These are phyloP conservation scores for human DNA, from an alignment of 2,113 vertebrate species.

Conservation along the genomic window DNA sequence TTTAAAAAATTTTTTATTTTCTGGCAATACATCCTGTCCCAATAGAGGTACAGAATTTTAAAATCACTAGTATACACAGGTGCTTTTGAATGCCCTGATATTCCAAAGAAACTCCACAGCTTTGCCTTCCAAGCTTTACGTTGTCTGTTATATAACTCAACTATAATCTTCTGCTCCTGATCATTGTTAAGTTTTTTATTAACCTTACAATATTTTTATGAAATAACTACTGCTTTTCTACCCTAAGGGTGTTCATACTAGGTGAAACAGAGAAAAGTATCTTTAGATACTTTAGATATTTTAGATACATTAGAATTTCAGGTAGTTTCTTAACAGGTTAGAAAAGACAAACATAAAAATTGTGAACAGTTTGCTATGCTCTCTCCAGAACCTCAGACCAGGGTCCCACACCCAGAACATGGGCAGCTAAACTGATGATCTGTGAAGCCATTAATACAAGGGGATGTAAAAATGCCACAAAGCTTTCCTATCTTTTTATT, in stretches of 20 bases:
- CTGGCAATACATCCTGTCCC: too few species aligned
- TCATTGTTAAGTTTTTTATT: background rate
- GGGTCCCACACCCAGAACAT: background rate
- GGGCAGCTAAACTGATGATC: background rate
- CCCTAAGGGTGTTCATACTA: background rate
- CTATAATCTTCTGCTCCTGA: background rate
- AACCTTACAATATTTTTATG: background rate
- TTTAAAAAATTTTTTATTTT: too few species aligned
- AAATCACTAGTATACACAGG: background rate
- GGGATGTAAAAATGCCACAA: background rate
- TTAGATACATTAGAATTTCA: background rate
- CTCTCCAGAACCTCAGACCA: background rate
- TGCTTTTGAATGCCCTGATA: background rate
- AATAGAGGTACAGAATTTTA: background rate
- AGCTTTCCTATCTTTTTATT: background rate
- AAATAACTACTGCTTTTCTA: background rate
- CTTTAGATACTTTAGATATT: too few species aligned
- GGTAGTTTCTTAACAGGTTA: background rate
- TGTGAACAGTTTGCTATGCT: background rate
- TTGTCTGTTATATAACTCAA: background rate
- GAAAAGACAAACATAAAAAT: background rate
- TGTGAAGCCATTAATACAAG: fast-evolving
- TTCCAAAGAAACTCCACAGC: background rate
- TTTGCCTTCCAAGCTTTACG: background rate
- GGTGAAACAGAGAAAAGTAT: background rate